These are phyloP conservation scores for Sus scrofa DNA, from an alignment of 2,113 vertebrate genomes.

Conservation along the genomic window T2T-Sscrofa CM000818.6:128535001-128535500, in stretches of 20 bases:
- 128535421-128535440: background rate
- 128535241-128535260: too few species aligned
- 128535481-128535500: background rate
- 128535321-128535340: background rate
- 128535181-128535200: background rate
- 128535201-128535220: too few species aligned
- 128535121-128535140: background rate
- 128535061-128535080: background rate
- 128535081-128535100: too few species aligned
- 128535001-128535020: background rate
- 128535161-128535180: too few species aligned
- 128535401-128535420: background rate
- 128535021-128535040: background rate
- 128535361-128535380: background rate
- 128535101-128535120: background rate
- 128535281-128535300: rapidly evolving
- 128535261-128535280: too few species aligned
- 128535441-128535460: background rate
- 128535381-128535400: background rate
- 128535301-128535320: background rate
- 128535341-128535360: background rate
- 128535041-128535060: too few species aligned
- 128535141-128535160: background rate
- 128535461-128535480: background rate
- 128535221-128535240: too few species aligned